Base-by-base conservation (phyloP, 2,888 invertebrate species). In the Branchipolynoe longqiensis region DNA sequence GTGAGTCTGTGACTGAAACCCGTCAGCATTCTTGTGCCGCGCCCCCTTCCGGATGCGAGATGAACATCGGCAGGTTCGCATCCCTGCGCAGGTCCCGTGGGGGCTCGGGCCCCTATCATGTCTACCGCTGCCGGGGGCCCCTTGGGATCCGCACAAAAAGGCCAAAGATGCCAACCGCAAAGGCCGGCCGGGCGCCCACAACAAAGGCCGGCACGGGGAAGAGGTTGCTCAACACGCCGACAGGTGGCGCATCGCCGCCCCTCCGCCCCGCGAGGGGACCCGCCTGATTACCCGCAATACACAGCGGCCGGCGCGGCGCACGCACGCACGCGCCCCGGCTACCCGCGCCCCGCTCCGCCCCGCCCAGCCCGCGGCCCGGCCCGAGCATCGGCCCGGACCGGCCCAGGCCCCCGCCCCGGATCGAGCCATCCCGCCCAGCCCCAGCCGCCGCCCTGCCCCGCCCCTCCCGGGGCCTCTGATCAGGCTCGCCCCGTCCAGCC, bases 221-320 rank as follows among this genome's bases (percentile, higher is more conserved):
- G 56, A 31, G 78, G 33, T 78, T 78, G 78, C 78, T 78, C 54
- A 78, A 78, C 78, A 78, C 18, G 48, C 48, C 78, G 22, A n/a
- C 78, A 78, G 78, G 78, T 78, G 78, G 78, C 78, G 41, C 78
- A 25, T 78, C 78, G 41, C 25, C 48, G 78, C 41, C 54, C 48
- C 18, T 4, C 78, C 41, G 78, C 78, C 78, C 48, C 78, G 54
- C 48, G 41, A 12, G 41, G 78, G 78, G 41, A 31, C 69, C 69
- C 12, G 78, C 78, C 54, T 78, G 78, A 78, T 78, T 78, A 78
- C 78, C 78, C 78, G 48, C 78, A 78, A 78, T 78, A 54, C 78
- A 78, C 78, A 78, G 78, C 41, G 78, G 78, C 28, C 48, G 54
- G 3, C 48, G 78, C 78, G 41, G n/a, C n/a, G n/a, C n/a, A n/a